Evolutionary conservation across 2,888 invertebrate genomes (phyloP).

Genomic region (Trissolcus brochymenae): DNA sequence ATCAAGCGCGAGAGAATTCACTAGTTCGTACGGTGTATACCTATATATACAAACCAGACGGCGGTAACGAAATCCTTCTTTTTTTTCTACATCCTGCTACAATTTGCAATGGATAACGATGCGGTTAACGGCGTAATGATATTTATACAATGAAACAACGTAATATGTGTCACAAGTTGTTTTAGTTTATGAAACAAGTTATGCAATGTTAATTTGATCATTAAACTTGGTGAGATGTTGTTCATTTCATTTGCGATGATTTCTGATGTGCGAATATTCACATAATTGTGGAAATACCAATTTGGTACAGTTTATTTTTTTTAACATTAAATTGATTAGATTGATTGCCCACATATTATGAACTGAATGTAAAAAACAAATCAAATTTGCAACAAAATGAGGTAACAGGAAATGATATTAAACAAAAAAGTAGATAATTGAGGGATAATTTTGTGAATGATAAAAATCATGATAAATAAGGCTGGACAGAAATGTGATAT

Average conservation of each 20-base stretch:
- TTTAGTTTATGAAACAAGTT: slow-evolving; percentile 24
- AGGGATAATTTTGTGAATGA: no score
- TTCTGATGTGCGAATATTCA: slow-evolving; percentile 4
- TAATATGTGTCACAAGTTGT: slow-evolving; percentile 32
- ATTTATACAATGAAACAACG: slow-evolving; percentile 38
- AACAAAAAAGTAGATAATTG: no score
- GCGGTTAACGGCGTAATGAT: slow-evolving; percentile 46
- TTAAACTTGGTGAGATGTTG: slow-evolving; percentile 3
- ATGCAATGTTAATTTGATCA: slow-evolving; percentile 30
- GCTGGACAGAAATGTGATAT: slow-evolving; percentile 22
- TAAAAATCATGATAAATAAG: no score
- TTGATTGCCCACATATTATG: no score
- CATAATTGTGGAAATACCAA: slow-evolving; percentile 3
- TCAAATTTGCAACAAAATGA: not conserved
- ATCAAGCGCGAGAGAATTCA: slow-evolving; percentile 50
- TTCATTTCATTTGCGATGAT: not conserved
- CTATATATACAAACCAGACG: slow-evolving; percentile 10
- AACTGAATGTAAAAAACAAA: no score
- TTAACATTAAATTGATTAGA: not conserved
- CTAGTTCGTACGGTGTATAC: slow-evolving; percentile 18
- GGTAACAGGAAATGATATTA: not conserved
- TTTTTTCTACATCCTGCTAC: slow-evolving; percentile 34
- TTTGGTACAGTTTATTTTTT: not conserved
- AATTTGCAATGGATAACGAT: slow-evolving; percentile 55
- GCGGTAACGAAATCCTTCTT: slow-evolving; percentile 38